Evolutionary conservation across 2,113 vertebrate genomes (phyloP), one percentile per base, ranked within the genome.

Genomic region (Hippocampus zosterae): DNA sequence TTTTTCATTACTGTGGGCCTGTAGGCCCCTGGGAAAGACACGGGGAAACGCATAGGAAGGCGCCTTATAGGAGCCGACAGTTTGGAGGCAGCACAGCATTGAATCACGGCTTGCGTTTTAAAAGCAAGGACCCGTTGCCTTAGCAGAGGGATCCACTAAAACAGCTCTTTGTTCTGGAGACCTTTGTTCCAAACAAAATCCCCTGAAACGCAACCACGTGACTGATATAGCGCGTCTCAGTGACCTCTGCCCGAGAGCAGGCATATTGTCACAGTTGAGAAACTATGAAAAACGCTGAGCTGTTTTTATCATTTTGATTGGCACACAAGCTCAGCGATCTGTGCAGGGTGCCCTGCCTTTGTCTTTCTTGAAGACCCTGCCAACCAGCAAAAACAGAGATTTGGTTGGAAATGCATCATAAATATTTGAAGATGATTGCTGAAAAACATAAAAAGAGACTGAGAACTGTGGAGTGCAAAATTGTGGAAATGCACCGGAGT

Each of bases 1-100:
- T 90, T 87, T 88, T 90, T 88, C 88, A 90, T 90, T 88, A 91
- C 88, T 78, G 85, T 78, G 78, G 86, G 82, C 81, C 87, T 65
- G 42, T 77, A 76, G 89, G 87, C 87, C 83, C 86, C 81, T 82
- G 88, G 88, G 87, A 87, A 71, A 81, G 82, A 87, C 70, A 80
- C 76, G 88, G 82, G 85, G 85, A 85, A 87, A 83, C 46, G 82
- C 87, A 85, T 81, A 73, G 82, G 76, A 78, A 81, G 77, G 87
- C 90, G 86, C 74, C 19, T 86, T 86, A 91, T 86, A 85, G 75
- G 83, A 86, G 81, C 71, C 77, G 89, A 89, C 89, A 91, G 87
- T 87, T 84, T 80, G 81, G 85, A 90, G 77, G 84, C 82, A 88
- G 82, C 80, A 79, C 81, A 77, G 78, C 81, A 72, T 81, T 88